Percentiles rank a stretch among this genome's conserved stretches.
Evolutionary conservation across 1,140 invertebrate species (phyloP).

Genomic region (Drosophila littoralis): DNA sequence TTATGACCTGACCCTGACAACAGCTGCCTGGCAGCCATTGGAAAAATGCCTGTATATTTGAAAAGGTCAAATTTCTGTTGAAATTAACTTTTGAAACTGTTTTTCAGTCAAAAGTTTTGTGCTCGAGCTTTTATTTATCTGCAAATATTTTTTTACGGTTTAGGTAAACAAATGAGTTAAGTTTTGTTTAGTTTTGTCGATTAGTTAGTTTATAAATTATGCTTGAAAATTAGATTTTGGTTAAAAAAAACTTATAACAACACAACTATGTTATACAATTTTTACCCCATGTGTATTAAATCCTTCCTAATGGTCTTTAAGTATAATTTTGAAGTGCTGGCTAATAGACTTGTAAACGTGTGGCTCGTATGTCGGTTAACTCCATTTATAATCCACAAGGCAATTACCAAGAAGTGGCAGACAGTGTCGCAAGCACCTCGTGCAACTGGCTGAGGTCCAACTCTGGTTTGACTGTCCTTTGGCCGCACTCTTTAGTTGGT

Average conservation of each 20-base stretch:
- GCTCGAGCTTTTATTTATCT: slow-evolving; percentile 1
- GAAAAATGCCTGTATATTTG: slow-evolving; percentile 13
- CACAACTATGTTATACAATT: neutral
- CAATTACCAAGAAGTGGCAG: slow-evolving; percentile 4
- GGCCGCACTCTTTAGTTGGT: neutral
- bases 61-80: slow-evolving; percentile 10
- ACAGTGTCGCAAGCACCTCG: neutral
- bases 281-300: neutral
- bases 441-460: neutral
- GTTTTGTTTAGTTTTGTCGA: neutral
- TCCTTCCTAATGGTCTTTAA: neutral
- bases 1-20: slow-evolving; percentile 12
- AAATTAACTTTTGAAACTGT: slow-evolving; percentile 23
- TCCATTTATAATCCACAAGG: slow-evolving; percentile 9
- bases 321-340: neutral
- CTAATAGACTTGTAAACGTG: slow-evolving; percentile 12
- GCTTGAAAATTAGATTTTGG: neutral
- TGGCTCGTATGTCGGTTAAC: neutral
- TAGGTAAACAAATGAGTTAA: slow-evolving; percentile 10
- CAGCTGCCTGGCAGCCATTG: slow-evolving; percentile 16
- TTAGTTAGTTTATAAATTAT: neutral
- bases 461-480: neutral
- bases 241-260: neutral
- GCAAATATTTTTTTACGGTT: slow-evolving; percentile 7
- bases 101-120: slow-evolving; percentile 11